Conservation (phyloP, 2,888 invertebrate species). For the Loripinus fragilis region DNA sequence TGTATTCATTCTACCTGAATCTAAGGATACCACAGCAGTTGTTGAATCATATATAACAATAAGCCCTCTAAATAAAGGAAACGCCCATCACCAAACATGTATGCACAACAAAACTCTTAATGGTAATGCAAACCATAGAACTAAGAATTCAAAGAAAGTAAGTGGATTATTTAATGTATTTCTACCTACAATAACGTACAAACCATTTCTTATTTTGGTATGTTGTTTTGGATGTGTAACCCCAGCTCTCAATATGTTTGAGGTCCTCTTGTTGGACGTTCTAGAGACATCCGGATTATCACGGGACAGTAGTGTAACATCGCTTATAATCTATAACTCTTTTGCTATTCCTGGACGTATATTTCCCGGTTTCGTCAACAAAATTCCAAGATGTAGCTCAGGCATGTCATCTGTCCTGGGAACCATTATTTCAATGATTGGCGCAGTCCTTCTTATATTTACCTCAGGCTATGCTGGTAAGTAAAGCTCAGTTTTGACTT, state of each 20-base stretch:
- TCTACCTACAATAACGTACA: not conserved
- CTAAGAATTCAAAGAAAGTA: too few relatives aligned
- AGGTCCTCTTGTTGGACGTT: not conserved
- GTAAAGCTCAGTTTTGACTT: too few relatives aligned
- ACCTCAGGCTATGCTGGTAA: not conserved
- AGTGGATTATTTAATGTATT: not conserved
- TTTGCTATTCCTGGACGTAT: not conserved
- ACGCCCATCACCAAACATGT: too few relatives aligned
- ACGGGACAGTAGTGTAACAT: not conserved
- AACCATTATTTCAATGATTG: not conserved
- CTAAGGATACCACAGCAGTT: too few relatives aligned
- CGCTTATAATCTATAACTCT: not conserved
- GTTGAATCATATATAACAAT: too few relatives aligned
- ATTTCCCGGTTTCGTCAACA: not conserved
- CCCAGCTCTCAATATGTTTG: not conserved
- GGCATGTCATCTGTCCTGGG: not conserved
- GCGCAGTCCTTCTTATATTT: not conserved
- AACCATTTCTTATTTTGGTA: not conserved
- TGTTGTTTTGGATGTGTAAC: not conserved
- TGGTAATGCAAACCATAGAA: too few relatives aligned
- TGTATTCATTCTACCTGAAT: too few relatives aligned
- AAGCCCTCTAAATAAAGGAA: too few relatives aligned
- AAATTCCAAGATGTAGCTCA: not conserved
- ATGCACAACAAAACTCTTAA: too few relatives aligned
- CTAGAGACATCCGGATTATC: conserved; percentile 3